Evolutionary conservation across 2,113 vertebrate genomes (phyloP).

Genomic region (Scartelaos histophorus): DNA sequence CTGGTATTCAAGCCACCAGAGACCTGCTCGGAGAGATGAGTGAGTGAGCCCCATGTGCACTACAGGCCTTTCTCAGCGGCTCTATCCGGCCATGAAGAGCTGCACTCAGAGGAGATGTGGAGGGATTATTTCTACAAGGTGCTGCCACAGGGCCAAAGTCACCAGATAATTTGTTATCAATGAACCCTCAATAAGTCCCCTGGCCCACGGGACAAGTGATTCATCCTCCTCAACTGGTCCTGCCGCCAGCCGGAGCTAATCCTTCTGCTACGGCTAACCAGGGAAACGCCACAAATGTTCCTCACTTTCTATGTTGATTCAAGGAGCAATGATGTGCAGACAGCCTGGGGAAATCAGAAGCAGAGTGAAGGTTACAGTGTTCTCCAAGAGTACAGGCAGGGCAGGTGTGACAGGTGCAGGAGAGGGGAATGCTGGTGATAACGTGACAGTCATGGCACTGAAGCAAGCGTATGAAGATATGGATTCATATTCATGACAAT

Average conservation of each 20-base stretch:
- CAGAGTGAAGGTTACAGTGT: constrained; percentile 7
- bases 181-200: constrained; percentile 33
- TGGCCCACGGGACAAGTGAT: constrained; percentile 35
- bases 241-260: constrained; percentile 24
- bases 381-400: not conserved
- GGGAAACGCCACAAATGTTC: constrained; percentile 2
- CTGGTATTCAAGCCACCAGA: not conserved
- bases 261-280: constrained; percentile 12
- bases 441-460: not conserved
- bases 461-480: too few species aligned
- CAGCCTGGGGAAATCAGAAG: constrained; percentile 1
- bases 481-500: too few species aligned
- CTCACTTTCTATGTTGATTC: constrained; percentile 27
- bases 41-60: not conserved
- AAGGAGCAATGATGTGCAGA: constrained; percentile 22
- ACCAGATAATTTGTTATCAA: constrained; percentile 55
- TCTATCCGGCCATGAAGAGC: constrained; percentile 22
- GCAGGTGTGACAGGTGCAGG: not conserved
- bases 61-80: not conserved
- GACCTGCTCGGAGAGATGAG: not conserved
- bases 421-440: not conserved
- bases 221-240: constrained; percentile 39
- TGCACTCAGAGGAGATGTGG: constrained; percentile 19
- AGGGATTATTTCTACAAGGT: constrained; percentile 51
- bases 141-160: constrained; percentile 36